Conservation (phyloP, 2,888 invertebrate genomes). For the Melangyna quadrimaculata region DNA sequence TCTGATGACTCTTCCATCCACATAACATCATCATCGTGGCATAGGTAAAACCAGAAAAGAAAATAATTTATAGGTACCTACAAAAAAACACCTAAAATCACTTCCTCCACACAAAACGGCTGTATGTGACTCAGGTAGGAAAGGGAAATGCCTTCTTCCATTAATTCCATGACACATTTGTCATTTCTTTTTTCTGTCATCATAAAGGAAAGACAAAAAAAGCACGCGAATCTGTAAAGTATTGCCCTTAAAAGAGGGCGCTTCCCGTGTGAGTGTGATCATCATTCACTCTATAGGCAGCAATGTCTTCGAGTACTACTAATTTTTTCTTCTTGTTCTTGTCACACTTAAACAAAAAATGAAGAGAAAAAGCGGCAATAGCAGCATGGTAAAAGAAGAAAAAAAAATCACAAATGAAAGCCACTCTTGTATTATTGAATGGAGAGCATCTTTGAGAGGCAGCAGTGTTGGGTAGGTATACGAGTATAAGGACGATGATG, state of each 20-base stretch:
- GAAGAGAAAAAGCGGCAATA: constrained; percentile 2
- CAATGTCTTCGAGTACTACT: constrained; percentile 45
- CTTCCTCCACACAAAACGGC: not conserved
- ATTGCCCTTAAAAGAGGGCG: constrained; percentile 1
- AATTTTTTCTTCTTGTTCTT: constrained; percentile 46
- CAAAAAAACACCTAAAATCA: constrained; percentile 14
- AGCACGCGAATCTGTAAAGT: constrained; percentile 25
- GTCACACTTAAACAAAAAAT: constrained; percentile 48
- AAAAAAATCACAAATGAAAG: constrained; percentile 55
- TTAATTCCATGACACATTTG: constrained; percentile 66
- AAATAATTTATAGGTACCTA: constrained; percentile 15
- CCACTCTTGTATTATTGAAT: constrained; percentile 66
- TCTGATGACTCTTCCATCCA: too few relatives aligned
- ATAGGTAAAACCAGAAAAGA: not conserved
- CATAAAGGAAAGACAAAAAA: not conserved
- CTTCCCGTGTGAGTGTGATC: constrained; percentile 1
- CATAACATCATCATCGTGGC: not conserved
- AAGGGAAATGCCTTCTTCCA: constrained; percentile 34
- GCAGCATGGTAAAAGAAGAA: not conserved
- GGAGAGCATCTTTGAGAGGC: constrained; percentile 16
- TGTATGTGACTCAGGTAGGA: constrained; percentile 57
- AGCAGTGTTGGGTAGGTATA: constrained; percentile 1
- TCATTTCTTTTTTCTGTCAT: constrained; percentile 48
- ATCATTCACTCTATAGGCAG: constrained; percentile 27
- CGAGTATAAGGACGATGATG: constrained; percentile 50